A percentile compares a stretch with the other conserved stretches of the same genome.
phyloP scores from a whole-genome alignment of 2,888 invertebrate genomes.

The Yponomeuta evonymella region DNA sequence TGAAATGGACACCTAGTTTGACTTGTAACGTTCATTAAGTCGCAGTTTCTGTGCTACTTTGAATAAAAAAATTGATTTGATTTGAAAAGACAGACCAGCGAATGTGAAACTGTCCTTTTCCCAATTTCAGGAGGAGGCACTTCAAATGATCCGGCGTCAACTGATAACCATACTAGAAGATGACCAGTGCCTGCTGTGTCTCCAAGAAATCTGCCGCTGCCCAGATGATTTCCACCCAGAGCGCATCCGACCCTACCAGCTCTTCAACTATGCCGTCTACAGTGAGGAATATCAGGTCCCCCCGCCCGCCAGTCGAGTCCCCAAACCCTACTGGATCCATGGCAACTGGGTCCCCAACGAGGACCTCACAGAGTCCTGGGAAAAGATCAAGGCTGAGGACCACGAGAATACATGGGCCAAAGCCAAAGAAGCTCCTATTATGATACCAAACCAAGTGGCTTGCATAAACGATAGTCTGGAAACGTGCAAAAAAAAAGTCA shows the following conservation, averaged over 20 bases:
- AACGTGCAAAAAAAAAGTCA: neutral
- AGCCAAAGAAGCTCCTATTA: neutral
- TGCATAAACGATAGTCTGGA: neutral
- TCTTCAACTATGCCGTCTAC: neutral
- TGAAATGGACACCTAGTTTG: no score
- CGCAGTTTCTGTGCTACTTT: no score
- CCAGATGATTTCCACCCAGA: neutral
- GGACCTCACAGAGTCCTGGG: neutral
- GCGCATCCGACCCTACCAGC: neutral
- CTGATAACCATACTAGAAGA: neutral
- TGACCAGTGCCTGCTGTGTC: neutral
- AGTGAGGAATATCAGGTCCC: neutral
- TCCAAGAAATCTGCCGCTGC: constrained; percentile 1
- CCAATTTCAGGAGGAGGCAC: neutral
- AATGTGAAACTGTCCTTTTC: neutral
- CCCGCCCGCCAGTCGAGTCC: neutral
- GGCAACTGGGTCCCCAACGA: neutral
- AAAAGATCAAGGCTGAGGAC: neutral
- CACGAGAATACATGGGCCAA: neutral
- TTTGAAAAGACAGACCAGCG: no score
- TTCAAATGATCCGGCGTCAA: neutral
- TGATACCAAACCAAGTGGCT: neutral
- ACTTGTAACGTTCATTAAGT: no score
- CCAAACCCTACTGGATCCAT: constrained; percentile 3
- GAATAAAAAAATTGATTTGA: no score